phyloP scores from a whole-genome alignment of 2,113 vertebrate species.

The Centrocercus urophasianus region DNA sequence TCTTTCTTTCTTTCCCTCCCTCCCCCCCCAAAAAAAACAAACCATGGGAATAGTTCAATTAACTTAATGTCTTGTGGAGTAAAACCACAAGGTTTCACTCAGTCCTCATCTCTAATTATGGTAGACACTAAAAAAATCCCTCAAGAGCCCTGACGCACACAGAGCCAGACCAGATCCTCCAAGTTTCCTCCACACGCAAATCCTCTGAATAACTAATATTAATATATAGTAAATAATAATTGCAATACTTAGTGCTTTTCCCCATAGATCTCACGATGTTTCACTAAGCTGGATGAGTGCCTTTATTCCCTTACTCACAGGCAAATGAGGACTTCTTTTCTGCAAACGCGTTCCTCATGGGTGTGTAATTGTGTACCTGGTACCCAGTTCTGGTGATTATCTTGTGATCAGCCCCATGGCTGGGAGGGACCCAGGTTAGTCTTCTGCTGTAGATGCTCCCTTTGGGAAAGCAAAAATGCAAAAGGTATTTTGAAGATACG shows the following conservation, averaged over 20 bases:
- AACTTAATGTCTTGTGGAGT: conserved; percentile 7
- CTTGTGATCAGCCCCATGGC: background rate
- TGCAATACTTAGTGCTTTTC: conserved; percentile 24
- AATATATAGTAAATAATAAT: conserved; percentile 51
- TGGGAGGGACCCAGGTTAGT: conserved; percentile 3
- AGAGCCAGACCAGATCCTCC: conserved; percentile 27
- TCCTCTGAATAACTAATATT: conserved; percentile 34
- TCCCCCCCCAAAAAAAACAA: background rate
- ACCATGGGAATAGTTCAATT: background rate
- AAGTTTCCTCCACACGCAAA: conserved; percentile 2
- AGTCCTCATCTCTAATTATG: conserved; percentile 51
- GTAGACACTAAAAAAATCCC: conserved; percentile 48
- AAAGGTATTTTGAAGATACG: background rate
- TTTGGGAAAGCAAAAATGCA: background rate
- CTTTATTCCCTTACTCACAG: conserved; percentile 16
- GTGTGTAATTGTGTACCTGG: conserved; percentile 46
- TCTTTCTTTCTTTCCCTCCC: background rate
- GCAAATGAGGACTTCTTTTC: conserved; percentile 31
- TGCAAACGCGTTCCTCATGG: background rate
- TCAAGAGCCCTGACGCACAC: background rate
- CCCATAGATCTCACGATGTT: background rate
- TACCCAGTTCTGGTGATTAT: background rate
- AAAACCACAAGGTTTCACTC: conserved; percentile 55
- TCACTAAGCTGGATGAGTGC: background rate
- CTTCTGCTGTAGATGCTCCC: background rate